phyloP scores from a whole-genome alignment of 2,113 vertebrate genomes.

The Anthoscopus minutus region DNA sequence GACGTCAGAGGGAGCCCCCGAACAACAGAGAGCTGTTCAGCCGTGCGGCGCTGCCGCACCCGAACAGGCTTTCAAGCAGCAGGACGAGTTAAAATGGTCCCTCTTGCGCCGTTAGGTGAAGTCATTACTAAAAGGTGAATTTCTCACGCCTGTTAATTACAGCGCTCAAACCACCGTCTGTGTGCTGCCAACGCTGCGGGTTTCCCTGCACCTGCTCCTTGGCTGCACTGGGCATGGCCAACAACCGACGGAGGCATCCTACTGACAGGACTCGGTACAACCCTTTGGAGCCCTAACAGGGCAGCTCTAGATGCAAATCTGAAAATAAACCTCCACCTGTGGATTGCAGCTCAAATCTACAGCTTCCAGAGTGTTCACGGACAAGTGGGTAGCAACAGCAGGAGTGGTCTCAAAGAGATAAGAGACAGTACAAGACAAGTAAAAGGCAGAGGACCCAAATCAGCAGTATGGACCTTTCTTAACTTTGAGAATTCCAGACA shows the following conservation, averaged over 20 bases:
- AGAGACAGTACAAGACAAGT: no score
- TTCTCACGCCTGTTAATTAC: background rate
- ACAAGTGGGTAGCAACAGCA: background rate
- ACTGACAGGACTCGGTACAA: rapidly evolving
- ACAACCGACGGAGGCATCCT: rapidly evolving
- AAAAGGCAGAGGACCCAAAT: background rate
- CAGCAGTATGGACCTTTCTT: background rate
- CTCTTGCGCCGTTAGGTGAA: background rate
- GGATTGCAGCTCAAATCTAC: background rate
- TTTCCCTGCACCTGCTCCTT: rapidly evolving
- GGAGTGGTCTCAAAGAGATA: background rate
- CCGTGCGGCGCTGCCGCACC: background rate
- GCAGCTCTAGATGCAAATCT: background rate
- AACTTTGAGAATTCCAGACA: background rate
- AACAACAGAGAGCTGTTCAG: background rate
- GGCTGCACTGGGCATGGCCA: rapidly evolving
- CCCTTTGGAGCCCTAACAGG: background rate
- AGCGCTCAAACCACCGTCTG: background rate
- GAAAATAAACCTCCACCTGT: background rate
- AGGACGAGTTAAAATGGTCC: background rate
- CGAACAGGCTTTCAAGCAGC: background rate
- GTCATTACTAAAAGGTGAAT: background rate
- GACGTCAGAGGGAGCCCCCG: background rate
- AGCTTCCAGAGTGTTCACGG: background rate
- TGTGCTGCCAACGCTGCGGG: rapidly evolving